Evolutionary conservation across 2,888 invertebrate genomes (phyloP).

Genomic region (Synergus gifuensis): DNA sequence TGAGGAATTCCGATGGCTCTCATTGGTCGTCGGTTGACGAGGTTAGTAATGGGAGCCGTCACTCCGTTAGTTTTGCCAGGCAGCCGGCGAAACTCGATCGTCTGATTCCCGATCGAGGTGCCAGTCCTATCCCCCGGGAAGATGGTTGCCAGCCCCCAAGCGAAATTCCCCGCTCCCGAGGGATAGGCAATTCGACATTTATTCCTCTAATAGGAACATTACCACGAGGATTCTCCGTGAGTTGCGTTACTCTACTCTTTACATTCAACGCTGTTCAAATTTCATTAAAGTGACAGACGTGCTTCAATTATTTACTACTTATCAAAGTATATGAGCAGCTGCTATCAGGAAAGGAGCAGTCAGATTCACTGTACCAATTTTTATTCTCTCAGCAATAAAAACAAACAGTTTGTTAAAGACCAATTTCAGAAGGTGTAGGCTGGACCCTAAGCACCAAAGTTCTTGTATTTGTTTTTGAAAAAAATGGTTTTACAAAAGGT

Average conservation of each 20-base stretch:
- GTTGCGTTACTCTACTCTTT: slow-evolving; percentile 52
- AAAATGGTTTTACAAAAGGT: not conserved
- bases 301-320: slow-evolving; percentile 4
- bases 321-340: not conserved
- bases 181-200: slow-evolving; percentile 67
- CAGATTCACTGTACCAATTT: not conserved
- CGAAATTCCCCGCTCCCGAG: slow-evolving; percentile 65
- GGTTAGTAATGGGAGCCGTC: slow-evolving; percentile 68
- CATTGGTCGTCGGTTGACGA: slow-evolving; percentile 64
- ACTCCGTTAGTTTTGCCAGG: slow-evolving; percentile 59
- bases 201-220: slow-evolving; percentile 69
- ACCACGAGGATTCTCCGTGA: slow-evolving; percentile 48
- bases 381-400: too few relatives aligned
- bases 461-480: too few relatives aligned
- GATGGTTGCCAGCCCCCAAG: slow-evolving; percentile 66
- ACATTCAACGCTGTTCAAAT: slow-evolving; percentile 46
- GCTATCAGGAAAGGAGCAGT: too few relatives aligned
- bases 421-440: too few relatives aligned
- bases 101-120: slow-evolving; percentile 64
- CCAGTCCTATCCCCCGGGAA: slow-evolving; percentile 68
- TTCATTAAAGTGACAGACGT: slow-evolving; percentile 27
- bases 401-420: too few relatives aligned
- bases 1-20: slow-evolving; percentile 50
- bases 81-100: slow-evolving; percentile 67
- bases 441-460: too few relatives aligned